These are phyloP conservation scores for Eonycteris spelaea DNA, from an alignment of 2,113 vertebrate species.

Conservation along the genomic window DNA sequence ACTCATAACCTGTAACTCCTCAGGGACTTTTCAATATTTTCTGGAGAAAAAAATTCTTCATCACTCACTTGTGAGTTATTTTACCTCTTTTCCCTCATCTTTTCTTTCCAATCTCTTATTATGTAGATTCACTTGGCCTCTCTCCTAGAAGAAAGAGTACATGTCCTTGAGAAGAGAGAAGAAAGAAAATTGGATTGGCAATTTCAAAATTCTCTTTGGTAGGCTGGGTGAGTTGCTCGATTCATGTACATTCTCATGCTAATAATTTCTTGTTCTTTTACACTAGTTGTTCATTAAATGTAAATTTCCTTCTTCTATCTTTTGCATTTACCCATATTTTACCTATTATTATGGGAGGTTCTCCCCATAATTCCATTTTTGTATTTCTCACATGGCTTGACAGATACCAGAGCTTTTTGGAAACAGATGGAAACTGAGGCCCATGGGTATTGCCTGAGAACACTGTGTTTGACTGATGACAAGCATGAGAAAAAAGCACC, in stretches of 20 bases:
- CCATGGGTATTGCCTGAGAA: neutral
- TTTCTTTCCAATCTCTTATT: slow-evolving; percentile 14
- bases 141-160: slow-evolving; percentile 14
- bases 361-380: neutral
- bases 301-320: neutral
- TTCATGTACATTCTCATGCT: neutral
- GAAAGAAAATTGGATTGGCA: neutral
- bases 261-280: neutral
- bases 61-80: neutral
- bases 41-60: neutral
- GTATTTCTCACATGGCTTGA: neutral
- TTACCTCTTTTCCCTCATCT: neutral
- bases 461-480: neutral
- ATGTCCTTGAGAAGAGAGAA: slow-evolving; percentile 41
- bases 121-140: slow-evolving; percentile 3
- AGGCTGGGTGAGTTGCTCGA: neutral
- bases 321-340: neutral
- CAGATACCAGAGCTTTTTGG: neutral
- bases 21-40: neutral
- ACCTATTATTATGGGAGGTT: neutral
- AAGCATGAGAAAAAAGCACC: neutral
- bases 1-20: neutral
- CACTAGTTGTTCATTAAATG: neutral
- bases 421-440: neutral
- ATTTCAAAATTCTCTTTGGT: slow-evolving; percentile 43